Evolutionary conservation across 2,888 invertebrate genomes (phyloP).

Genomic region (Xestobium rufovillosum): DNA sequence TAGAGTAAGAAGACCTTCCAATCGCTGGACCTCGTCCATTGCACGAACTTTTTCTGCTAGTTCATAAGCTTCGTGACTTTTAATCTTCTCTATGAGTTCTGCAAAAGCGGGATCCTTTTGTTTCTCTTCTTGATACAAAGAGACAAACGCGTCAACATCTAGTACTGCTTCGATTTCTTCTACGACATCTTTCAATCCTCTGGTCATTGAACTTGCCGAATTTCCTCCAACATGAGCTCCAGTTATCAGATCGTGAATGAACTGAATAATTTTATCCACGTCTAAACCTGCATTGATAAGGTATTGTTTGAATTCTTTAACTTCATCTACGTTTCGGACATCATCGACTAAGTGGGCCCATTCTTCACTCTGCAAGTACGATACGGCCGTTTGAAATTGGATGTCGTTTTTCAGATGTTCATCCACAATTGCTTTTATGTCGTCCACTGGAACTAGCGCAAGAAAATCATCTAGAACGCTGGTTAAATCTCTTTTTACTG

Average conservation of each 20-base stretch:
- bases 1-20: constrained; percentile 20
- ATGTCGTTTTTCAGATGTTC: constrained; percentile 25
- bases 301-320: constrained; percentile 21
- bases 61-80: constrained; percentile 21
- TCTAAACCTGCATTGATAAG: constrained; percentile 24
- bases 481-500: constrained; percentile 10
- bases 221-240: constrained; percentile 11
- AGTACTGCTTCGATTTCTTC: constrained; percentile 26
- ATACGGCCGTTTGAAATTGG: constrained; percentile 25
- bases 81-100: constrained; percentile 24
- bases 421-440: constrained; percentile 24
- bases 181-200: constrained; percentile 13
- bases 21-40: constrained; percentile 23
- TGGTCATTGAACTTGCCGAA: not conserved
- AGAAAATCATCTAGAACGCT: constrained; percentile 25
- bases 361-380: constrained; percentile 28
- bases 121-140: constrained; percentile 22
- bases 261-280: constrained; percentile 19
- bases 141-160: constrained; percentile 23
- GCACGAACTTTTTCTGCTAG: constrained; percentile 26
- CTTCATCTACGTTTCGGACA: constrained; percentile 18
- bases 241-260: constrained; percentile 21
- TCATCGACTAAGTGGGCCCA: constrained; percentile 24
- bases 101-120: constrained; percentile 25
- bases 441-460: constrained; percentile 25